These are phyloP conservation scores for Cairina moschata DNA, from an alignment of 2,113 vertebrate species.

Conservation along the genomic window DNA sequence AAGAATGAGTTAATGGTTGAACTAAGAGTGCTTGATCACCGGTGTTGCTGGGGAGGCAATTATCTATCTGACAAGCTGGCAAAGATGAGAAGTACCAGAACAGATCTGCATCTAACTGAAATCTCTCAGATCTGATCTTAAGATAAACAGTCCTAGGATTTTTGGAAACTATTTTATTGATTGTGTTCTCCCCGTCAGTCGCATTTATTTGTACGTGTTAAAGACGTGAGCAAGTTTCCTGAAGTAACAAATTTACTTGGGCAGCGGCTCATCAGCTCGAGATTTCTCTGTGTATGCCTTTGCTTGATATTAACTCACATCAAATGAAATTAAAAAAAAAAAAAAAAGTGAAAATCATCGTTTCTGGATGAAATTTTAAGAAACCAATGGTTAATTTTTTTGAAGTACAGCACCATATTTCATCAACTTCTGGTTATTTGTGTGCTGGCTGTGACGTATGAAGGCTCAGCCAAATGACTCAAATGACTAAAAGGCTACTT, in stretches of 20 bases:
- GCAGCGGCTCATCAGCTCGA: conserved; percentile 16
- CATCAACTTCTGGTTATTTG: conserved; percentile 2
- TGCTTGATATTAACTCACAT: conserved; percentile 33
- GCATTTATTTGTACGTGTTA: conserved; percentile 77
- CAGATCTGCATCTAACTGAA: conserved; percentile 73
- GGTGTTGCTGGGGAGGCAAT: conserved; percentile 36
- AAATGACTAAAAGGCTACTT: conserved; percentile 16
- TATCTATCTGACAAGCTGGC: conserved; percentile 63
- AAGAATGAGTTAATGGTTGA: conserved; percentile 25
- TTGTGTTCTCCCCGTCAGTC: conserved; percentile 71
- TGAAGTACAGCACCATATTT: neutral
- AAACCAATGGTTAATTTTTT: conserved; percentile 30
- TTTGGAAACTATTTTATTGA: conserved; percentile 69
- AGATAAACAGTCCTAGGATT: conserved; percentile 71
- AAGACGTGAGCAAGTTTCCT: conserved; percentile 63
- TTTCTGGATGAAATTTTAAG: conserved; percentile 41
- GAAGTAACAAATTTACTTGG: conserved; percentile 56
- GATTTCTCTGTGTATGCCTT: neutral
- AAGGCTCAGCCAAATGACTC: neutral
- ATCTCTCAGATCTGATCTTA: conserved; percentile 64
- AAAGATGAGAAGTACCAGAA: conserved; percentile 70
- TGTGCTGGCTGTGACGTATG: neutral
- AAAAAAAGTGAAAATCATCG: neutral
- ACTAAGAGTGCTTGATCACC: conserved; percentile 29
- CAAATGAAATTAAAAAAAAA: neutral